A percentile compares a stretch with the other conserved stretches of the same genome.
Conservation (phyloP, 2,797 vertebrate genomes). For the Cetoscarus ocellatus region DNA sequence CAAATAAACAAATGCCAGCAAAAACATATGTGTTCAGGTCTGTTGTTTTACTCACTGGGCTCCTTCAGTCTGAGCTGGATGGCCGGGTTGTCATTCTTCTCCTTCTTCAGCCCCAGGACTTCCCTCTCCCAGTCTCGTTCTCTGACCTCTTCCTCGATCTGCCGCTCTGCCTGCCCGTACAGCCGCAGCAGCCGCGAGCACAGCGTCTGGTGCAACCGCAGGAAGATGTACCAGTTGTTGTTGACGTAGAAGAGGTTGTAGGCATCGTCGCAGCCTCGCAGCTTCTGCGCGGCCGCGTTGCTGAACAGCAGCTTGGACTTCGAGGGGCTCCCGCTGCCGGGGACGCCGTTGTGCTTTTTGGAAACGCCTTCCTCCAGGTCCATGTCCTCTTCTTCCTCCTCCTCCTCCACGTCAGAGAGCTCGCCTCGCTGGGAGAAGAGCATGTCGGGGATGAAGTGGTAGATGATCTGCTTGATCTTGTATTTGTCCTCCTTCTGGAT, state of each 20-base stretch:
- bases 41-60: slow-evolving; percentile 90
- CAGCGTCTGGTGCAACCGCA: slow-evolving; percentile 96
- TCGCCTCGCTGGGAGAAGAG: slow-evolving; percentile 96
- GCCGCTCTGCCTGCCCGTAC: slow-evolving; percentile 95
- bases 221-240: slow-evolving; percentile 99
- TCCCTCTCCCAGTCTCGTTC: slow-evolving; percentile 96
- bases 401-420: slow-evolving; percentile 96
- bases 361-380: slow-evolving; percentile 82
- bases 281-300: slow-evolving; percentile 91
- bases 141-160: slow-evolving; percentile 94
- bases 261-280: slow-evolving; percentile 90
- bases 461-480: slow-evolving; percentile 99
- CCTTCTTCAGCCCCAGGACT: slow-evolving; percentile 93
- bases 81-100: slow-evolving; percentile 96
- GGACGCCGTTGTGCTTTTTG: slow-evolving; percentile 96
- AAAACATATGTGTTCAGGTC: too few species aligned
- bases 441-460: slow-evolving; percentile 98
- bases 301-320: slow-evolving; percentile 96
- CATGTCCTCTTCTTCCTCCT: slow-evolving; percentile 89
- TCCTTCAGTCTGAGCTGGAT: slow-evolving; percentile 96
- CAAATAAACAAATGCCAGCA: too few species aligned
- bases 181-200: slow-evolving; percentile 93
- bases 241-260: slow-evolving; percentile 99
- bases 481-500: slow-evolving; percentile 99
- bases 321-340: slow-evolving; percentile 78